A percentile compares a stretch with the other conserved stretches of the same genome.
Evolutionary conservation across 2,888 invertebrate species (phyloP).

Genomic region (Anorthoa munda): DNA sequence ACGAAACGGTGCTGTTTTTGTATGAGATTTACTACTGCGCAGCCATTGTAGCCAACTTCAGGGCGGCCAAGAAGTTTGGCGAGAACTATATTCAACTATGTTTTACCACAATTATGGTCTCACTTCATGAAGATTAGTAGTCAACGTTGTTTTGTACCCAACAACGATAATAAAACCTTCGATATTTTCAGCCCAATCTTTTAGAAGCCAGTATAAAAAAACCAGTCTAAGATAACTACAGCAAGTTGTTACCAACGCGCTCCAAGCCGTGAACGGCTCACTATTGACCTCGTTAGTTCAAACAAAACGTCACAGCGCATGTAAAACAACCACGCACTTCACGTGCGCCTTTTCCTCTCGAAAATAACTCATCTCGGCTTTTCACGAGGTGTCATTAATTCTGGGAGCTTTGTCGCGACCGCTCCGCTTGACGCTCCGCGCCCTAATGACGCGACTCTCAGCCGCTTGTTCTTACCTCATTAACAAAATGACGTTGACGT

Average conservation of each 20-base stretch:
- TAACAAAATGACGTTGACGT: slow-evolving; percentile 78
- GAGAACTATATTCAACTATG: not conserved
- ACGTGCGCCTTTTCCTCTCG: slow-evolving; percentile 90
- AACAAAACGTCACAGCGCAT: slow-evolving; percentile 84
- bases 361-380: slow-evolving; percentile 90
- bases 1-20: no score
- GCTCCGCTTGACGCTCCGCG: slow-evolving; percentile 76
- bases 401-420: slow-evolving; percentile 80
- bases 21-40: no score
- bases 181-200: not conserved
- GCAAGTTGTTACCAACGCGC: slow-evolving; percentile 79
- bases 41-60: no score
- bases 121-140: not conserved
- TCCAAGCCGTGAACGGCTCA: slow-evolving; percentile 79
- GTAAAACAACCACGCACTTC: slow-evolving; percentile 88
- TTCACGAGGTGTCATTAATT: slow-evolving; percentile 90
- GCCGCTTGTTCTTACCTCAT: slow-evolving; percentile 86
- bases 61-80: no score
- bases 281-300: slow-evolving; percentile 90
- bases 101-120: not conserved
- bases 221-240: slow-evolving; percentile 56
- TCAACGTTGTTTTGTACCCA: not conserved
- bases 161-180: not conserved
- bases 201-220: slow-evolving; percentile 35
- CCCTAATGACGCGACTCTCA: slow-evolving; percentile 83